phyloP scores from a whole-genome alignment of 2,113 vertebrate species.

The Gopherus evgoodei region DNA sequence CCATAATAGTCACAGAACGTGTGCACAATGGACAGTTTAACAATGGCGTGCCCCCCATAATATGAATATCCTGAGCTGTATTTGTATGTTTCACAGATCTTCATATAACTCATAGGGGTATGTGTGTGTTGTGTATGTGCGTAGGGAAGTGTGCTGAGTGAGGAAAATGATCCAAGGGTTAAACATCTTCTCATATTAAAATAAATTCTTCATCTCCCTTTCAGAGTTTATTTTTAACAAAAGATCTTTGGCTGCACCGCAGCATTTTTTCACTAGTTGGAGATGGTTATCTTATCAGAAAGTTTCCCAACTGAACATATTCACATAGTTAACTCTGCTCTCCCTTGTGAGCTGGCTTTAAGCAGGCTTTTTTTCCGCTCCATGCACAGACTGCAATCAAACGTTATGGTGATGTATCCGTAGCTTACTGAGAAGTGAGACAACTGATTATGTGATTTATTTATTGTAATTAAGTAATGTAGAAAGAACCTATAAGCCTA shows the following conservation, averaged over 20 bases:
- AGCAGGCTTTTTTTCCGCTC: not conserved
- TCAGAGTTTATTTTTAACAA: not conserved
- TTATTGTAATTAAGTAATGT: constrained; percentile 9
- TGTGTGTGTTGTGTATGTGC: not conserved
- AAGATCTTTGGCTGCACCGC: constrained; percentile 4
- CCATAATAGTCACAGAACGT: not conserved
- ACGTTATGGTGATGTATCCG: constrained; percentile 4
- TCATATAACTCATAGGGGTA: not conserved
- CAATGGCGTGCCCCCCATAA: fast-evolving
- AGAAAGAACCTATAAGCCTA: not conserved
- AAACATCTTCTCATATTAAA: not conserved
- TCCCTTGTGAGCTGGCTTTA: not conserved
- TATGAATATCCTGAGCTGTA: not conserved
- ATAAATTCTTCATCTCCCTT: constrained; percentile 4
- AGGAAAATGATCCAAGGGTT: not conserved
- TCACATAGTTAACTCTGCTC: not conserved
- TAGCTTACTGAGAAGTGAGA: not conserved
- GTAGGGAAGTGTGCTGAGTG: not conserved
- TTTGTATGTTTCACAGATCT: not conserved
- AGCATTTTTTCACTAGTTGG: not conserved
- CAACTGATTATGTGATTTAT: constrained; percentile 22
- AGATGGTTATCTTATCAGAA: constrained; percentile 17
- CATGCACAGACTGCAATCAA: not conserved
- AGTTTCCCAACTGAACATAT: not conserved
- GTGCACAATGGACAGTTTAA: not conserved